These are phyloP conservation scores for Argopecten irradians DNA, from an alignment of 1,140 invertebrate genomes.

Conservation along the genomic window DNA sequence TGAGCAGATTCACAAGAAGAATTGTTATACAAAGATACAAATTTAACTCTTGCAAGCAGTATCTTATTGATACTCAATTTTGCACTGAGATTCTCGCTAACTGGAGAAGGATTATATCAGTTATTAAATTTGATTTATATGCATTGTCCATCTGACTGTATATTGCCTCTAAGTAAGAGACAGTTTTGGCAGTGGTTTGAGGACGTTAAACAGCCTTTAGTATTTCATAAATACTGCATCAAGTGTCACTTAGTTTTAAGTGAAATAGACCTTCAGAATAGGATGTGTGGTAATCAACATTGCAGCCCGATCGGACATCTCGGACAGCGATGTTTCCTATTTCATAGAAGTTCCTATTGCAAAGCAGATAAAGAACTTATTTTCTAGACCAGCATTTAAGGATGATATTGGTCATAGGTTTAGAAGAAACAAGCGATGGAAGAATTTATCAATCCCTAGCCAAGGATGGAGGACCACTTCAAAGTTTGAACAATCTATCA, in stretches of 20 bases:
- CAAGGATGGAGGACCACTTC: not conserved
- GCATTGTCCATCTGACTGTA: slow-evolving; percentile 28
- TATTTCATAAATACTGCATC: slow-evolving; percentile 36
- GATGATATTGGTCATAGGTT: slow-evolving; percentile 24
- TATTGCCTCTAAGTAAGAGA: not conserved
- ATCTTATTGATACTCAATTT: slow-evolving; percentile 32
- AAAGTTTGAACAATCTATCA: slow-evolving; percentile 2
- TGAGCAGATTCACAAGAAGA: no score
- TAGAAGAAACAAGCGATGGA: not conserved
- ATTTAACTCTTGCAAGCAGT: slow-evolving; percentile 28
- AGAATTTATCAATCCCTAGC: not conserved
- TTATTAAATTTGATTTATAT: not conserved
- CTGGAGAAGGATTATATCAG: slow-evolving; percentile 25
- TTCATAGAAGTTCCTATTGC: slow-evolving; percentile 37
- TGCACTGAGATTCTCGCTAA: slow-evolving; percentile 17
- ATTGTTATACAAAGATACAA: slow-evolving; percentile 32
- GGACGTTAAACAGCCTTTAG: slow-evolving; percentile 27
- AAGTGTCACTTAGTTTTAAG: not conserved
- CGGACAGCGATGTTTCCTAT: not conserved
- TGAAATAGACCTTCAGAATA: not conserved
- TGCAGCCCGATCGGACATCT: not conserved
- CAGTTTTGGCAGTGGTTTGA: slow-evolving; percentile 32
- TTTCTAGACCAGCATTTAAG: not conserved
- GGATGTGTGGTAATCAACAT: slow-evolving; percentile 29
- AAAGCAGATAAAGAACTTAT: slow-evolving; percentile 11